Evolutionary conservation across 2,888 invertebrate species (phyloP).

Genomic region (Baccha elongata): DNA sequence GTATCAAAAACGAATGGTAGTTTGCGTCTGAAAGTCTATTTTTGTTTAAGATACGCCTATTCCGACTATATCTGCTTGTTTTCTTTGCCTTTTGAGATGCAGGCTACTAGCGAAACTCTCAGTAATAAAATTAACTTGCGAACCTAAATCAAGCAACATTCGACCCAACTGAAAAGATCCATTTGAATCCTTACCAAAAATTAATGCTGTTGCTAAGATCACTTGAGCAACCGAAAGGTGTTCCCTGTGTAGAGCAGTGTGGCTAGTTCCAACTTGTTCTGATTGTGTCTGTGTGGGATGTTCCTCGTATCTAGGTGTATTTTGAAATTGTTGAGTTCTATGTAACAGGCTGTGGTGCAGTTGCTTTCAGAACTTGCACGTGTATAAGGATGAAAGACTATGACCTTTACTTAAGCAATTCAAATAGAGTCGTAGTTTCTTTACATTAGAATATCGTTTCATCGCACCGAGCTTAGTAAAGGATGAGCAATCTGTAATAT

Average conservation of each 20-base stretch:
- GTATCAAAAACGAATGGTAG: conserved; percentile 9
- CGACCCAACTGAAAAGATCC: conserved; percentile 25
- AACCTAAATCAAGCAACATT: conserved; percentile 28
- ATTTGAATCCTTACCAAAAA: conserved; percentile 10
- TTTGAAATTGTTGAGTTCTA: too few species aligned
- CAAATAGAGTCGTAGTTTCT: not conserved
- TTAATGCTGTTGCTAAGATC: conserved; percentile 30
- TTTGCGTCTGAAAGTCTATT: conserved; percentile 26
- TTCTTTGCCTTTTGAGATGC: conserved; percentile 17
- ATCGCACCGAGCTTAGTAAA: conserved; percentile 1
- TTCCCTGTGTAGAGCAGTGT: too few species aligned
- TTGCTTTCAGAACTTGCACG: too few species aligned
- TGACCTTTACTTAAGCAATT: conserved; percentile 6
- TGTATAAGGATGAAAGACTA: too few species aligned
- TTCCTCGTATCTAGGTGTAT: too few species aligned
- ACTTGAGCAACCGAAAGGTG: too few species aligned
- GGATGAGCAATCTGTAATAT: conserved; percentile 3
- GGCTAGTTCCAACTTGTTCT: too few species aligned
- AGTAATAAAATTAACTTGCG: conserved; percentile 37
- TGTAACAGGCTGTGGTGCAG: too few species aligned
- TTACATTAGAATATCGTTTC: not conserved
- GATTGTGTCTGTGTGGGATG: too few species aligned
- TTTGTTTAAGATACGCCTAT: conserved; percentile 8
- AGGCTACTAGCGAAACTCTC: conserved; percentile 22
- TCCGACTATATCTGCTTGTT: conserved; percentile 18